Percentiles rank a stretch among this genome's conserved stretches.
These are phyloP conservation scores for Delichon dasypus DNA, from an alignment of 2,797 vertebrate genomes.

Conservation along the genomic window DNA sequence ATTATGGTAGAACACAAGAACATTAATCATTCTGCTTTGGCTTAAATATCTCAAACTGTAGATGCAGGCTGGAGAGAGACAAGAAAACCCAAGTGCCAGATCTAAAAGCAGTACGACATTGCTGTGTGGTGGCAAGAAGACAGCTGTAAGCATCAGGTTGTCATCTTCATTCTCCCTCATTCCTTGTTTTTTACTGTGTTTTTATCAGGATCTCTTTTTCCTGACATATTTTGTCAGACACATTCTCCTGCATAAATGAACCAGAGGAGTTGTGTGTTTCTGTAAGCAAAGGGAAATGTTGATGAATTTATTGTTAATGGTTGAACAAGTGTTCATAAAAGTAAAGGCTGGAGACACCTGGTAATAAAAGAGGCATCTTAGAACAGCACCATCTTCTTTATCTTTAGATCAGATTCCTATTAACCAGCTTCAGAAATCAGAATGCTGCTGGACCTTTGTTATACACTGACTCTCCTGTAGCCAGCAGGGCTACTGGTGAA, in stretches of 20 bases:
- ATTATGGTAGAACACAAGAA: constrained; percentile 10
- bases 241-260: neutral
- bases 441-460: neutral
- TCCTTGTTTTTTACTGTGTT: neutral
- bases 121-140: neutral
- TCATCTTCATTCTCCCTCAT: neutral
- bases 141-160: neutral
- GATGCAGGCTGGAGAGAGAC: neutral
- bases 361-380: neutral
- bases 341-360: neutral
- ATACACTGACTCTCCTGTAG: neutral
- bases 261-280: neutral
- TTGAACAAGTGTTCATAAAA: neutral
- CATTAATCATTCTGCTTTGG: constrained; percentile 36
- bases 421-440: neutral
- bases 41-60: constrained; percentile 14
- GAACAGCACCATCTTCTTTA: neutral
- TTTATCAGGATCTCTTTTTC: neutral
- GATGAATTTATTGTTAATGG: neutral
- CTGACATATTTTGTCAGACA: neutral
- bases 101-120: neutral
- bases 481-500: neutral
- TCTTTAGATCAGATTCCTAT: neutral
- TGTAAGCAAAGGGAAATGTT: neutral
- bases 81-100: neutral